Evolutionary conservation across 2,888 invertebrate species (phyloP), one percentile per base, ranked within the genome.

Genomic region (Pedicia rivosa): DNA sequence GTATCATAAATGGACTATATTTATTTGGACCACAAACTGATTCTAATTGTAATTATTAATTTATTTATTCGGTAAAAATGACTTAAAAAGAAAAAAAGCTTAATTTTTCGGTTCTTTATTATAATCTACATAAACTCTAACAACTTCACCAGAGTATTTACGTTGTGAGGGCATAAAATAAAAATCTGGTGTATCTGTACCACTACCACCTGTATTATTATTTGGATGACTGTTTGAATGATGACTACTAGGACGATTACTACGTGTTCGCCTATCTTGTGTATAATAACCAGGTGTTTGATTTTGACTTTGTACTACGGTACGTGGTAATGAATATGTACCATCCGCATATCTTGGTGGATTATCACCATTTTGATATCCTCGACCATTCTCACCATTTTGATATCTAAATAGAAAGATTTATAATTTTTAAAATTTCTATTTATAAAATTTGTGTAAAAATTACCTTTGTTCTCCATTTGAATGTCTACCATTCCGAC

Each of bases 141-240:
- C 81, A 20, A 82, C 78, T 67, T 90, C 88, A 47, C 90, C 90
- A 51, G 88, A 87, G 62, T 90, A 88, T 61, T 90, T 88, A 44
- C 91, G 65, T 56, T 91, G 91, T 43, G 86, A 86, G 31, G 90
- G 90, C 88, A 91, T 90, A 60, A 90, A 91, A 63, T 91, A 91
- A 63, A 90, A 90, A 63, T 91, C 90, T 0, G 88, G 62, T 35
- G 61, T 62, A 47, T 62, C 61, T 3, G 57, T 51, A 16, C 62
- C 61, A 13, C 55, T 55, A 14, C 49, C 48, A 29, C 47, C 49
- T 36, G 43, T 27, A 17, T 34, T 36, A 14, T 52, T 41, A 10
- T 56, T 55, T 2, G 56, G 56, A 37, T 44, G 43, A 29, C 43
- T 37, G 10, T 80, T 49, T 78, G 76, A 40, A 30, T 34, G 35